Conservation (phyloP, 2,888 invertebrate species). For the Hybos culiciformis region DNA sequence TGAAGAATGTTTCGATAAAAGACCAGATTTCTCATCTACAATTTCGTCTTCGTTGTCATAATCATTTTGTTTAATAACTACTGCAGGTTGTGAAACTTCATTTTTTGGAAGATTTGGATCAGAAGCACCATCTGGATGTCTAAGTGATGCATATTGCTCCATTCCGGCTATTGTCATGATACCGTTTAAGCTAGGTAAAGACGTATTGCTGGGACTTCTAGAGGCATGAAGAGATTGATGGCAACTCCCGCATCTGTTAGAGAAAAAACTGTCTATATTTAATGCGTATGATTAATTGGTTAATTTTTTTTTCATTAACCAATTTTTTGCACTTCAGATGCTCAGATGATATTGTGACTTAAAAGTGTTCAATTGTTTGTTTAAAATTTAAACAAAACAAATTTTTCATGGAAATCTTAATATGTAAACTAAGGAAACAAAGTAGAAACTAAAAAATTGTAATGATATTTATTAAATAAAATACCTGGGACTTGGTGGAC, state of each 20-base stretch:
- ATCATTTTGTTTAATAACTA: no score
- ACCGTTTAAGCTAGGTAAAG: slow-evolving; percentile 47
- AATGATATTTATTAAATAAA: neutral
- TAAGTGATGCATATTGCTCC: slow-evolving; percentile 53
- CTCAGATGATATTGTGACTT: no score
- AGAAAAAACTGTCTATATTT: neutral
- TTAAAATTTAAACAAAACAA: no score
- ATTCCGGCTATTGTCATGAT: slow-evolving; percentile 44
- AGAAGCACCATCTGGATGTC: slow-evolving; percentile 86
- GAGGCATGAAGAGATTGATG: slow-evolving; percentile 25
- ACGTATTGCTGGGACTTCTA: slow-evolving; percentile 34
- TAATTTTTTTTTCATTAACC: no score
- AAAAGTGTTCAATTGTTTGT: no score
- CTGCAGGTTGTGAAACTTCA: slow-evolving; percentile 17
- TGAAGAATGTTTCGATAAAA: slow-evolving; percentile 19
- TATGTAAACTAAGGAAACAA: neutral
- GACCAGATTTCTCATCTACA: slow-evolving; percentile 27
- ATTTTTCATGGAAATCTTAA: no score
- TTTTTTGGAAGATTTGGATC: slow-evolving; percentile 61
- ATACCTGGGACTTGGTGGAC: slow-evolving; percentile 37
- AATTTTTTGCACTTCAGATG: no score
- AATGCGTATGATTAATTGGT: no score
- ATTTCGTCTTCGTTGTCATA: slow-evolving; percentile 30
- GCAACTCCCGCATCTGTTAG: slow-evolving; percentile 15
- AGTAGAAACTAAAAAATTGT: neutral